Percentiles rank a stretch among this genome's conserved stretches.
Conservation (phyloP, 2,797 vertebrate species). For the Steatocranus sp. region DNA sequence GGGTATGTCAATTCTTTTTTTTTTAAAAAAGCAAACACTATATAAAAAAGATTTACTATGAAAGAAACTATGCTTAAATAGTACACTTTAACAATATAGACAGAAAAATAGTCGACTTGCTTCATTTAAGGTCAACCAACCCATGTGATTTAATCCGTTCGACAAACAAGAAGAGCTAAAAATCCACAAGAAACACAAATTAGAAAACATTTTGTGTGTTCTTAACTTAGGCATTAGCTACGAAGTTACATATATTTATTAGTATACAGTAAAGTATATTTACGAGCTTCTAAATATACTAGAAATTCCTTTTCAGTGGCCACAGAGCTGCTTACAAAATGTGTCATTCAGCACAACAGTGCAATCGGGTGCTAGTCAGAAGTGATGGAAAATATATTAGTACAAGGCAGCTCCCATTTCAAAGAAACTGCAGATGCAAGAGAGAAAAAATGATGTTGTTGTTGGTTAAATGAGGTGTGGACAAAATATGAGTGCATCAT, state of each 20-base stretch:
- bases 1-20: background rate
- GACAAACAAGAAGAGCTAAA: background rate
- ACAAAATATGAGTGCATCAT: background rate
- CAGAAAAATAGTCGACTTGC: background rate
- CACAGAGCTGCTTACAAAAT: background rate
- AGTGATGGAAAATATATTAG: background rate
- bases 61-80: background rate
- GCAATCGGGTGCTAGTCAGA: background rate
- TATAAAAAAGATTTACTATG: background rate
- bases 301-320: background rate
- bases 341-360: background rate
- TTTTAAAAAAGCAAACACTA: accelerated
- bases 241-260: background rate
- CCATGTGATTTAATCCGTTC: background rate
- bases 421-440: background rate
- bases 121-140: background rate
- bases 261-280: background rate
- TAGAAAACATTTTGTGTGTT: background rate
- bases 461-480: background rate
- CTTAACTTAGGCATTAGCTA: background rate
- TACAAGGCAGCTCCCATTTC: background rate
- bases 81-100: background rate
- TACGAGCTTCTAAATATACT: background rate
- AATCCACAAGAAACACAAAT: background rate
- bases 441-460: too few relatives aligned